These are phyloP conservation scores for Rhabdomys pumilio DNA, from an alignment of 2,797 vertebrate species.

Conservation along the genomic window DNA sequence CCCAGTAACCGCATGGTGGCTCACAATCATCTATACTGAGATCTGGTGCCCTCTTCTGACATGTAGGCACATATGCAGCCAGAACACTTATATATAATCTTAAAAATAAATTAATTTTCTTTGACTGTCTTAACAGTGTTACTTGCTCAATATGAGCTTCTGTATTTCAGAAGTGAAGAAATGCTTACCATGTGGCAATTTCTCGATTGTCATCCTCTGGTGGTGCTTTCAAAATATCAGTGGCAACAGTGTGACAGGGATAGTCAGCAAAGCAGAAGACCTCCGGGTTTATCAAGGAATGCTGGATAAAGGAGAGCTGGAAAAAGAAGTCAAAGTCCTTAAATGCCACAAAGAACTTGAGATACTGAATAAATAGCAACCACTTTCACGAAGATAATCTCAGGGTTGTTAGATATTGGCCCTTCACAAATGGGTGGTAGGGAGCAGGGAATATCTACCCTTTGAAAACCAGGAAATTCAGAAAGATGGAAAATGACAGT, in stretches of 20 bases:
- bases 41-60: neutral
- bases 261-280: conserved; percentile 99
- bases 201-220: conserved; percentile 99
- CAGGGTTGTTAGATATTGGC: neutral
- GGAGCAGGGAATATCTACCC: neutral
- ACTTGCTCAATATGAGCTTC: conserved; percentile 33
- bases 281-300: conserved; percentile 98
- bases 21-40: neutral
- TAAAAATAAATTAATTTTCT: conserved; percentile 49
- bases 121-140: conserved; percentile 25
- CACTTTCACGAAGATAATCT: conserved; percentile 21
- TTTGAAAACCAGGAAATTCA: conserved; percentile 52
- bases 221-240: conserved; percentile 99
- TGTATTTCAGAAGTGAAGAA: neutral
- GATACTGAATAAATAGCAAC: conserved; percentile 45
- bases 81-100: neutral
- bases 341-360: conserved; percentile 17
- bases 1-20: neutral
- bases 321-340: conserved; percentile 74
- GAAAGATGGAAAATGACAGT: neutral
- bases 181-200: conserved; percentile 97
- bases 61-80: neutral
- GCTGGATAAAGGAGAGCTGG: conserved; percentile 99
- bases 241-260: conserved; percentile 97
- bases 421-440: neutral